Base-by-base conservation (phyloP, 2,888 invertebrate genomes). In the Petrolisthes manimaculis region DNA sequence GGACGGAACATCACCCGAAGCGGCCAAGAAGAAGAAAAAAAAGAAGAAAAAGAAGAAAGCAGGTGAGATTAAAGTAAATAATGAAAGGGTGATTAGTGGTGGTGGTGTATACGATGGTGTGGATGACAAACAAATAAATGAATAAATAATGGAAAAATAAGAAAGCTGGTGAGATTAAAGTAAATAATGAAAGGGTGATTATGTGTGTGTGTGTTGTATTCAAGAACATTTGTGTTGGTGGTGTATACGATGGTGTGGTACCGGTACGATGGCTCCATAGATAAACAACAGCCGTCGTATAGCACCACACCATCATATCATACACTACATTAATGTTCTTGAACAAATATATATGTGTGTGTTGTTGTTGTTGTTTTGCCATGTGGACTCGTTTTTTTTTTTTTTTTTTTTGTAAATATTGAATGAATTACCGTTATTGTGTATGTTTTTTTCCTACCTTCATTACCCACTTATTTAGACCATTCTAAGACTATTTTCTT, bases 41-140 rank as follows among this genome's bases (percentile, higher is more conserved):
- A 88, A 91, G 89, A 94, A 94, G 92, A 93, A 93, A 18, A 93
- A 93, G 14, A 93, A 93, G 87, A 90, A 90, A 56, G 89, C 86
- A 6, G 89, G 83, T 83, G 67, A 81, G 79, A 21, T 24, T 55
- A 54, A 5, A 12, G 55, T n/a, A 75, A 75, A 75, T 21, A n/a
- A 3, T 1, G 24, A 14, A 8, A n/a, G 75, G 12, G 4, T 75
- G 75, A n/a, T 12, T 2, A 51, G 18, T 3, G 77, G 18, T 12
- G 53, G 53, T 12, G 78, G 37, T 0, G 74, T 37, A 37, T 37
- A 37, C 37, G 37, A 37, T 37, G 37, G 37, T 37, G 37, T 37
- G 37, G 37, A 0, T 37, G 37, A 37, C 37, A 37, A 37, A 37
- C 2, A 37, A 37, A 37, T 37, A 61, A 61, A 61, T 61, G 3